Percentiles rank a stretch among this genome's conserved stretches.
Conservation (phyloP, 1,140 invertebrate genomes). For the Trialeurodes vaporariorum region DNA sequence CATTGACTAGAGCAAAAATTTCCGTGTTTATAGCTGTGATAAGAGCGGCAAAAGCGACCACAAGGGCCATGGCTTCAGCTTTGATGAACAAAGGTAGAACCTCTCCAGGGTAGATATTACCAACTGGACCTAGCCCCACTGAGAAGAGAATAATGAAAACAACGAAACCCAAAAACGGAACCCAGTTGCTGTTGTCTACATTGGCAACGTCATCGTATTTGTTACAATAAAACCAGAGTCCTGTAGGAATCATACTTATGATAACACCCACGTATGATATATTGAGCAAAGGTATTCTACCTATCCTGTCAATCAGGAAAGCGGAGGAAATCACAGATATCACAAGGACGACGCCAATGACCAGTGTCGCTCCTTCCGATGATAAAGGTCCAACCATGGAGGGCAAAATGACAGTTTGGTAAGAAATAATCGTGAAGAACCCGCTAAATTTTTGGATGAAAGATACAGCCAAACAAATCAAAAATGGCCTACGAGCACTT, state of each 20-base stretch:
- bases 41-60: constrained; percentile 16
- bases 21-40: constrained; percentile 18
- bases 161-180: constrained; percentile 11
- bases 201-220: not conserved
- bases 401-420: constrained; percentile 23
- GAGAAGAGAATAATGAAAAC: constrained; percentile 6
- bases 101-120: constrained; percentile 18
- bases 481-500: constrained; percentile 17
- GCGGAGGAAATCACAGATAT: constrained; percentile 24
- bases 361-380: constrained; percentile 11
- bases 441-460: constrained; percentile 23
- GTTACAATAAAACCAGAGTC: constrained; percentile 17
- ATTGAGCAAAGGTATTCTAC: constrained; percentile 35
- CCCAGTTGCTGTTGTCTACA: not conserved
- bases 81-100: constrained; percentile 21
- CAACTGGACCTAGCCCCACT: constrained; percentile 10
- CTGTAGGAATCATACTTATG: constrained; percentile 2
- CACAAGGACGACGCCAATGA: constrained; percentile 26
- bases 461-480: constrained; percentile 21
- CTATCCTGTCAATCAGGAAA: constrained; percentile 36
- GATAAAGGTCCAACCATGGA: constrained; percentile 16
- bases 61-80: constrained; percentile 17
- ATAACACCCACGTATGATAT: constrained; percentile 28
- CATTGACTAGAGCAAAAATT: constrained; percentile 17
- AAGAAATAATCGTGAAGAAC: constrained; percentile 24